Conservation (phyloP, 1,140 invertebrate genomes). For the Odontomachus brunneus region DNA sequence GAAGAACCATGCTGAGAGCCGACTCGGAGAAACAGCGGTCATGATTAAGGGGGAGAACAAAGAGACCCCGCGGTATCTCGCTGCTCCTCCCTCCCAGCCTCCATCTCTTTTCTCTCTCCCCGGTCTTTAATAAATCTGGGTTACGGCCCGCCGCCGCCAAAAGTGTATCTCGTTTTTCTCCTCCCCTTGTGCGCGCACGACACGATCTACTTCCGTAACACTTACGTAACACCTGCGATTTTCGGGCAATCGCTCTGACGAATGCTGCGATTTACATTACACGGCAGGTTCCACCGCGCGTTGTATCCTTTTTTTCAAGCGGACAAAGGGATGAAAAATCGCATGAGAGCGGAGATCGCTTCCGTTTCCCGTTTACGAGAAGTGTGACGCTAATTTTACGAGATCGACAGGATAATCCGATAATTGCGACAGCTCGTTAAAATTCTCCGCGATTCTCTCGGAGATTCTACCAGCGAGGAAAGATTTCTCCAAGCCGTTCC, state of each 20-base stretch:
- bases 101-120: not conserved
- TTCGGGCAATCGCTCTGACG: no score
- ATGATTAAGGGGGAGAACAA: constrained; percentile 64
- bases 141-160: not conserved
- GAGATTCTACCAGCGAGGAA: not conserved
- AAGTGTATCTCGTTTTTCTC: not conserved
- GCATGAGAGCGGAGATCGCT: no score
- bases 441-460: not conserved
- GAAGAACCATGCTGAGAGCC: constrained; percentile 30
- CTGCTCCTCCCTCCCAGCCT: no score
- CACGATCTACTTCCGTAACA: constrained; percentile 3
- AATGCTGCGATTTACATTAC: no score
- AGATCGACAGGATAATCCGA: no score
- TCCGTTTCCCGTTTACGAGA: no score
- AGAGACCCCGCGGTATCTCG: not conserved
- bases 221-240: not conserved
- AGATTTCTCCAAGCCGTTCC: not conserved
- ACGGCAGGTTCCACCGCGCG: no score
- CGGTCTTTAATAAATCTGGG: constrained; percentile 45
- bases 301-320: no score
- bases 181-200: not conserved
- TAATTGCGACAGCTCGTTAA: no score
- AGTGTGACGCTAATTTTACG: no score
- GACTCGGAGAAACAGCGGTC: constrained; percentile 46
- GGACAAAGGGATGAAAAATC: no score